Conservation (phyloP, 1,140 invertebrate genomes). For the Ctenoplectra terminalis region DNA sequence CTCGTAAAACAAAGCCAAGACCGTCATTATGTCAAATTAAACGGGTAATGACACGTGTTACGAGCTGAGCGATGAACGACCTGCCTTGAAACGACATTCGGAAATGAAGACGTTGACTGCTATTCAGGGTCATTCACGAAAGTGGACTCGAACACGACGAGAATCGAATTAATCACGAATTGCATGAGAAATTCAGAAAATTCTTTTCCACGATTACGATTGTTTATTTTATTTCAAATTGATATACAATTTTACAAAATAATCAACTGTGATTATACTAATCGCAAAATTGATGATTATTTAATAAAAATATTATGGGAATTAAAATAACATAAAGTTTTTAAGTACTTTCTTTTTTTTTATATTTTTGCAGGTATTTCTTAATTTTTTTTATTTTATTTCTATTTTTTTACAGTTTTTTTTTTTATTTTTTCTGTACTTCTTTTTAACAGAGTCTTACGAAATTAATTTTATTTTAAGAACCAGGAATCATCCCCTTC, state of each 20-base stretch:
- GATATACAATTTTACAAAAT: not conserved
- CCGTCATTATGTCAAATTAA: conserved; percentile 5
- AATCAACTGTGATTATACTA: too few relatives aligned
- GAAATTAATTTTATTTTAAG: too few relatives aligned
- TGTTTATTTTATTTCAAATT: not conserved
- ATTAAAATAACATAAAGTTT: too few relatives aligned
- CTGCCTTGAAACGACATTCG: not conserved
- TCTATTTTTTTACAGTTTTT: too few relatives aligned
- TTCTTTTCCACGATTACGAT: not conserved
- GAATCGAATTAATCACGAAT: not conserved
- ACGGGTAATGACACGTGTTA: not conserved
- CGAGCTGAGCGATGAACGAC: not conserved
- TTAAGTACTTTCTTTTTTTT: too few relatives aligned
- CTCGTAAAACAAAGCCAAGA: not conserved
- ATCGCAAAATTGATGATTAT: too few relatives aligned
- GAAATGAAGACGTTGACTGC: not conserved
- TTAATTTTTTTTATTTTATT: too few relatives aligned
- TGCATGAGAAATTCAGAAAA: not conserved
- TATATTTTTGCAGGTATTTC: too few relatives aligned
- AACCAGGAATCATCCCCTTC: too few relatives aligned
- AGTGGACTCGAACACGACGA: not conserved
- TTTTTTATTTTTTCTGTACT: too few relatives aligned
- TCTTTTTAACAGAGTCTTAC: too few relatives aligned
- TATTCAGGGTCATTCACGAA: not conserved
- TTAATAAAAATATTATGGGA: too few relatives aligned